Percentiles rank a stretch among this genome's conserved stretches.
phyloP scores from a whole-genome alignment of 2,113 vertebrate species.

The Onychorhynchus coronatus region DNA sequence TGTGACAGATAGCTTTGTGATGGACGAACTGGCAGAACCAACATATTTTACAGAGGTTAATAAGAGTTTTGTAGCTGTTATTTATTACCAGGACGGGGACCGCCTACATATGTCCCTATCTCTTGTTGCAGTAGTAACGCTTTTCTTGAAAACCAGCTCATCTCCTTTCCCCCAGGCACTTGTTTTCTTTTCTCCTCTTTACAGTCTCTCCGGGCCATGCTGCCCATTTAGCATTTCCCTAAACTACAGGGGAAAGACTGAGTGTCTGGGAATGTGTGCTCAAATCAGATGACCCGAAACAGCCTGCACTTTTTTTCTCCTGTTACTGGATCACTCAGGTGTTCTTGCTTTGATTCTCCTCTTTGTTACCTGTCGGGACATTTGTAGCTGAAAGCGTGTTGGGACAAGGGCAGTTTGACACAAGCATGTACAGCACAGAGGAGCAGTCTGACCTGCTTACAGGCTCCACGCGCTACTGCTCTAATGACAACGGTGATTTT shows the following conservation, averaged over 20 bases:
- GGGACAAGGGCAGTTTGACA: background rate
- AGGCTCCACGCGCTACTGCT: background rate
- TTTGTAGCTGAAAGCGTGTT: background rate
- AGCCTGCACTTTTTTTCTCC: background rate
- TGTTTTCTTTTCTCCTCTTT: background rate
- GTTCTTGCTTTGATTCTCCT: constrained; percentile 8
- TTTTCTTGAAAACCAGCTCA: constrained; percentile 8
- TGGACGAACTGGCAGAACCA: background rate
- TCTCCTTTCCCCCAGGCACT: background rate
- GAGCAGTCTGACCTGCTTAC: background rate
- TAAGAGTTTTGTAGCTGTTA: constrained; percentile 8
- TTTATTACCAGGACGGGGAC: background rate
- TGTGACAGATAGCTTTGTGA: background rate
- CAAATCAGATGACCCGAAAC: background rate
- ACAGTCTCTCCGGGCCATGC: background rate
- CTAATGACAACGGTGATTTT: background rate
- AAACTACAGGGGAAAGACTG: background rate
- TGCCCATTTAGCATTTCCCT: constrained; percentile 4
- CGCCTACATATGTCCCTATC: background rate
- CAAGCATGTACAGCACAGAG: accelerated
- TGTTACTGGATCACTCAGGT: background rate
- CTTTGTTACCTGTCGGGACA: background rate
- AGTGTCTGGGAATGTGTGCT: background rate
- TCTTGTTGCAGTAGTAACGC: background rate
- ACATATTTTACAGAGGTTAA: background rate